Base-by-base conservation (phyloP, 1,140 invertebrate species). In the Drosophila littoralis region DNA sequence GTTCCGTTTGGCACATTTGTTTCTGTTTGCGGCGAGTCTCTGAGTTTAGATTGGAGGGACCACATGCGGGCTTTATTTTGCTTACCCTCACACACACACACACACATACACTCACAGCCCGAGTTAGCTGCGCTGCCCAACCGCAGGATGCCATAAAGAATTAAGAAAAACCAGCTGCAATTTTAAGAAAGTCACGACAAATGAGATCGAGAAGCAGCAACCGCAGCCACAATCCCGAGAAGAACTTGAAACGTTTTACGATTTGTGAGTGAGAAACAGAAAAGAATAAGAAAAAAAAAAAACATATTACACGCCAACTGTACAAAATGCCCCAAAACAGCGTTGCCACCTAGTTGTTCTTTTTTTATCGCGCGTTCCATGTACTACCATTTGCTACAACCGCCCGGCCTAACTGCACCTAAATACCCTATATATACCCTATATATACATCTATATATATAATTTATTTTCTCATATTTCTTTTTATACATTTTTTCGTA, bases 391-490 rank as follows among this genome's bases (percentile, higher is more conserved):
- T 51, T 77, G 66, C 67, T 78, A 71, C 73, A 51, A n/a, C 58
- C 60, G 72, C 81, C 82, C 82, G 61, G 82, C 81, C 78, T 85
- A 78, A 78, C 72, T 60, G 72, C 72, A 77, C 64, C 64, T 58
- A 40, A 43, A 70, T 46, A 51, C 32, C 36, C 42, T 13, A 40
- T 60, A 45, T 46, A 65, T 60, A 65, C n/a, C n/a, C n/a, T 45
- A 43, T 66, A 66, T 46, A 35, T 33, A 65, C 22, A 17, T 36
- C 10, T 64, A 35, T 57, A 32, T 46, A 28, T 38, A 57, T 33
- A 50, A 54, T 58, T 6, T 54, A 28, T 38, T 58, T 6, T 64
- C n/a, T 28, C 13, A 55, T 59, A 57, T 60, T 15, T 40, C 36
- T 15, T 15, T 46, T 40, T 35, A 67, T 15, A 61, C 51, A 70